A percentile compares a stretch with the other conserved stretches of the same genome.
phyloP scores from a whole-genome alignment of 2,888 invertebrate species.

The Agrotis segetum region DNA sequence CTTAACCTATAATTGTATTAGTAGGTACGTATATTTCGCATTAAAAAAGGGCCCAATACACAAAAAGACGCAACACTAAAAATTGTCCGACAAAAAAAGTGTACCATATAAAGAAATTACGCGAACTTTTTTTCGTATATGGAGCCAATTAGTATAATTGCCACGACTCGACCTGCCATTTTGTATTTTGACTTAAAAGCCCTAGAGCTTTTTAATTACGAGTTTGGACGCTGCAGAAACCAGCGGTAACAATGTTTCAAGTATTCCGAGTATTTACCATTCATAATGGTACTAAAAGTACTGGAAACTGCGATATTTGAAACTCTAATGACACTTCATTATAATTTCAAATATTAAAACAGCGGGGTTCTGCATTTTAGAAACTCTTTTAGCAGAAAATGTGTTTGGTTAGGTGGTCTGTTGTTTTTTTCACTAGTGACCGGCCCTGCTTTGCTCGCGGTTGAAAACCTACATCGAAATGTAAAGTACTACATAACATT shows the following conservation, averaged over 20 bases:
- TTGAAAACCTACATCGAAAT: too few relatives aligned
- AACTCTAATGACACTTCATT: slow-evolving; percentile 28
- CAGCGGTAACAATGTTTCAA: slow-evolving; percentile 43
- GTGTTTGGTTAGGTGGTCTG: background rate
- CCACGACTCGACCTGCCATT: slow-evolving; percentile 39
- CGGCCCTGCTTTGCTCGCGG: background rate
- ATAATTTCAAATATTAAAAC: slow-evolving; percentile 18
- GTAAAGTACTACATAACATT: too few relatives aligned
- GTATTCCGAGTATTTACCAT: slow-evolving; percentile 36
- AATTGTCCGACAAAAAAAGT: background rate
- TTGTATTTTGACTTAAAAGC: slow-evolving; percentile 43
- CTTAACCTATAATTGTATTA: too few relatives aligned
- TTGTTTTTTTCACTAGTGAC: background rate
- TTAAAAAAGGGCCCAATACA: too few relatives aligned
- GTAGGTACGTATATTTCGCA: too few relatives aligned
- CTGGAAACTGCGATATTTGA: slow-evolving; percentile 6
- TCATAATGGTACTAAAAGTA: slow-evolving; percentile 16
- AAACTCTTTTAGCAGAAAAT: background rate
- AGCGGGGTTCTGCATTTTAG: background rate
- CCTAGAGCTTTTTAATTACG: slow-evolving; percentile 49
- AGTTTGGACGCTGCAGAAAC: slow-evolving; percentile 36
- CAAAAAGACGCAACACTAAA: background rate
- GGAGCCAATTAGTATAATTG: slow-evolving; percentile 54
- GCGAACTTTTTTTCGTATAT: slow-evolving; percentile 21
- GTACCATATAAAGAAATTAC: slow-evolving; percentile 8